These are phyloP conservation scores for Lepidochitona cinerea DNA, from an alignment of 2,888 invertebrate genomes.

Conservation along the genomic window DNA sequence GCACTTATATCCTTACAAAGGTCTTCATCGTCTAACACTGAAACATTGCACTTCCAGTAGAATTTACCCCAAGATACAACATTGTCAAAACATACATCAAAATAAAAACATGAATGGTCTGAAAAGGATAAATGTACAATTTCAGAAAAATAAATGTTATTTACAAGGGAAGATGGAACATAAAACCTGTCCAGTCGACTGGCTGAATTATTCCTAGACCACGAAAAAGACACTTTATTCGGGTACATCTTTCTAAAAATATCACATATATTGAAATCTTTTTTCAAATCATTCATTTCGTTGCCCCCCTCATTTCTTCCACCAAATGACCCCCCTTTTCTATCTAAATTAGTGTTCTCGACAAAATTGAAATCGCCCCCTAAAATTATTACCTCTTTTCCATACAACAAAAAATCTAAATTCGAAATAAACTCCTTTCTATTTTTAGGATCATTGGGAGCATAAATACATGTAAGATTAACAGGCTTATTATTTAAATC, in stretches of 20 bases:
- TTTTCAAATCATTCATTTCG: conserved; percentile 13
- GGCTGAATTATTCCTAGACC: neutral
- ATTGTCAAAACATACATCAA: neutral
- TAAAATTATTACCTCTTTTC: conserved; percentile 9
- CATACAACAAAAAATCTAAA: neutral
- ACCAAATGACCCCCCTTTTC: conserved; percentile 18
- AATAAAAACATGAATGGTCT: neutral
- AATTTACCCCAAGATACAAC: neutral
- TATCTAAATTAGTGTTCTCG: conserved; percentile 15
- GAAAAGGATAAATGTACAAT: neutral
- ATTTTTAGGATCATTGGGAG: neutral
- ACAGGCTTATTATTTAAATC: neutral
- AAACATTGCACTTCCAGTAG: conserved; percentile 1
- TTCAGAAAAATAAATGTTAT: neutral
- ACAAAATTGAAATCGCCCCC: conserved; percentile 28
- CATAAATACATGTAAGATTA: neutral
- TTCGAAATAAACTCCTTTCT: neutral
- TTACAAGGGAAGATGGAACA: neutral
- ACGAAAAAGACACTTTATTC: neutral
- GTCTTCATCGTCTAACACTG: neutral
- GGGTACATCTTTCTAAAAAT: conserved; percentile 16
- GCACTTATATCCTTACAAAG: neutral
- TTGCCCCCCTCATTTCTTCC: conserved; percentile 5
- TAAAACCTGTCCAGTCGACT: neutral
- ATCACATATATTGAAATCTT: conserved; percentile 19